Conservation (phyloP, 2,113 vertebrate genomes). For the Lates calcarifer region DNA sequence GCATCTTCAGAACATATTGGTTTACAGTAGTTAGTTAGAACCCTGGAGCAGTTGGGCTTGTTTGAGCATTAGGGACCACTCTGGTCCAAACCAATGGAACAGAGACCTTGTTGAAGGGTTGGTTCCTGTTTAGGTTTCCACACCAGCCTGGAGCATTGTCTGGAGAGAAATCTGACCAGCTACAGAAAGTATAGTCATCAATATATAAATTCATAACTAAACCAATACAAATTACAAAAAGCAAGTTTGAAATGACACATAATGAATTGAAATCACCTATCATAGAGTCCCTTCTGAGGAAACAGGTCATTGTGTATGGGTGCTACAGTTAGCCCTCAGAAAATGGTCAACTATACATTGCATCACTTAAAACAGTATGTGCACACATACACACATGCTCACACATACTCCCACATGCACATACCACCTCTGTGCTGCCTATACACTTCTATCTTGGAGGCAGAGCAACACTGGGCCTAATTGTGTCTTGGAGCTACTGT, state of each 20-base stretch:
- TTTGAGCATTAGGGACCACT: slow-evolving; percentile 4
- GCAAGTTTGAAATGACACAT: neutral
- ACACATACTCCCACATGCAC: neutral
- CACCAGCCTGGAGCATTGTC: slow-evolving; percentile 12
- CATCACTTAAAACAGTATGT: slow-evolving; percentile 6
- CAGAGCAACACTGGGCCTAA: slow-evolving; percentile 73
- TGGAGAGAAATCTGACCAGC: neutral
- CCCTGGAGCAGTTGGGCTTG: slow-evolving; percentile 39
- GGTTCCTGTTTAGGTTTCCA: neutral
- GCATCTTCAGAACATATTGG: slow-evolving; percentile 34
- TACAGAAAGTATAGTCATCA: neutral
- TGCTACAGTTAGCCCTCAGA: neutral
- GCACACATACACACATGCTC: slow-evolving; percentile 32
- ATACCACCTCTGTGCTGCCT: slow-evolving; percentile 52
- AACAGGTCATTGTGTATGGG: neutral
- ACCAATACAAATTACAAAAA: neutral
- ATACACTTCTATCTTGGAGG: slow-evolving; percentile 61
- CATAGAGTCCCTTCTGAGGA: neutral
- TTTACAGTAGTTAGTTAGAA: slow-evolving; percentile 42
- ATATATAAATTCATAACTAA: neutral
- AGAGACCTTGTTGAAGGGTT: slow-evolving; percentile 13
- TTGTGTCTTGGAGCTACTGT: slow-evolving; percentile 82
- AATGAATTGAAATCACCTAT: neutral
- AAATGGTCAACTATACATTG: slow-evolving; percentile 38
- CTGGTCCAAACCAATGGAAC: slow-evolving; percentile 31